These are phyloP conservation scores for Myotis davidii DNA, from an alignment of 2,113 vertebrate species.

Conservation along the genomic window DNA sequence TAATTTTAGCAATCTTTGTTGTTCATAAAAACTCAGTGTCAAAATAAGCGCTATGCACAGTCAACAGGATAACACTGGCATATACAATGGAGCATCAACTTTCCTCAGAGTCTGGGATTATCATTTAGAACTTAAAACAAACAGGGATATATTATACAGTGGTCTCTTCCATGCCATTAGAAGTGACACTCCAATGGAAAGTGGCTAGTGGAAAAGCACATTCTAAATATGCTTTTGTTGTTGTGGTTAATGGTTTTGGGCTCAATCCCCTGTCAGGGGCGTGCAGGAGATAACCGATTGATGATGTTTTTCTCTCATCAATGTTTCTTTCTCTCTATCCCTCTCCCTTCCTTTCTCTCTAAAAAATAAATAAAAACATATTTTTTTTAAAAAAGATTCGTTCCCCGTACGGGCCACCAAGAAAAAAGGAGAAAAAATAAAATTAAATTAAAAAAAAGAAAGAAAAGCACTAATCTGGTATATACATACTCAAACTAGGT, in stretches of 20 bases:
- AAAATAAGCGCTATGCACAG: background rate
- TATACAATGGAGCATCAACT: background rate
- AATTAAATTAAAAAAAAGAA: no score
- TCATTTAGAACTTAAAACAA: conserved; percentile 34
- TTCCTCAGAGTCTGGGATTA: conserved; percentile 19
- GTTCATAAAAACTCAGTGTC: background rate
- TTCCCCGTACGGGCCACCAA: no score
- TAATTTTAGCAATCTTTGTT: background rate
- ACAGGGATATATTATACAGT: background rate
- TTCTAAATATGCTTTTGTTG: background rate
- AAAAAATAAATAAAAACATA: no score
- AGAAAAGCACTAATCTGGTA: background rate
- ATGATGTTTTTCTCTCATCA: no score
- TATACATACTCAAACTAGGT: background rate
- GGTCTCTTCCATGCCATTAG: background rate
- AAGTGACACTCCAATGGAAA: background rate
- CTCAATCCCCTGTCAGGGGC: no score
- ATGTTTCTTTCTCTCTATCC: no score
- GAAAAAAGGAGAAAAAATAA: no score
- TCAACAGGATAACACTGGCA: background rate
- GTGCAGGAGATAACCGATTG: no score
- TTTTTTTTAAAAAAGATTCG: no score
- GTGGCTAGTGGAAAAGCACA: background rate
- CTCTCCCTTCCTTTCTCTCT: no score
- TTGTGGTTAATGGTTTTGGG: no score